Conservation (phyloP, 1,140 invertebrate genomes). For the Pseudomyrmex flavicornis region DNA sequence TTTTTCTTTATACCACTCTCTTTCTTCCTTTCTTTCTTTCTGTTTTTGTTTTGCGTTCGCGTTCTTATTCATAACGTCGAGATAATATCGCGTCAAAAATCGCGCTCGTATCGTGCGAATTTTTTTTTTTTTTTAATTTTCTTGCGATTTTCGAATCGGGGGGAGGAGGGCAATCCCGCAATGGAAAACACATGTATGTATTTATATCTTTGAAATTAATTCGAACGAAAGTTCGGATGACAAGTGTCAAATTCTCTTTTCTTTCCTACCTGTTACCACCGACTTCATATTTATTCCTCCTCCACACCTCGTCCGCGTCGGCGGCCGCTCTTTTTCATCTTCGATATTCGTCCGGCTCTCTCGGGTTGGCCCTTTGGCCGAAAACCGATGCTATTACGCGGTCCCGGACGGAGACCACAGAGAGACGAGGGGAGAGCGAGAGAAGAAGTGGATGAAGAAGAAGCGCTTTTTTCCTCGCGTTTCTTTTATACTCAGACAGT, state of each 20-base stretch:
- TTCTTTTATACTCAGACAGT: conserved; percentile 53
- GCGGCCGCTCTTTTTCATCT: conserved; percentile 52
- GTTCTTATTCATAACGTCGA: conserved; percentile 31
- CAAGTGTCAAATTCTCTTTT: not conserved
- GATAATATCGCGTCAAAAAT: conserved; percentile 16
- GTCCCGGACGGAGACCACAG: not conserved
- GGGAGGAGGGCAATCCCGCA: too few species aligned
- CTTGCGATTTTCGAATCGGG: not conserved
- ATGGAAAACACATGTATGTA: too few species aligned
- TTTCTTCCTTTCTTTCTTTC: not conserved
- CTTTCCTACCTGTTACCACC: conserved; percentile 41
- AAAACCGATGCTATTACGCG: conserved; percentile 57
- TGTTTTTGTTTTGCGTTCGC: conserved; percentile 4
- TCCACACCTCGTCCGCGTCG: conserved; percentile 48
- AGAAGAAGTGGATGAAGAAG: not conserved
- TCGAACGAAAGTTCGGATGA: too few species aligned
- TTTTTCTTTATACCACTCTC: conserved; percentile 22
- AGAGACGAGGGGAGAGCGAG: not conserved
- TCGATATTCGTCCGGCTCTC: conserved; percentile 47
- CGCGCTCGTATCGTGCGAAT: conserved; percentile 14
- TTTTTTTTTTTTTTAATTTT: conserved; percentile 46
- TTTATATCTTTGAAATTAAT: too few species aligned
- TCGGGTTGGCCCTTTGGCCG: conserved; percentile 45
- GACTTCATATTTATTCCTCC: conserved; percentile 66
- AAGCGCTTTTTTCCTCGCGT: conserved; percentile 42